Conservation (phyloP, 1,140 invertebrate genomes). For the Daktulosphaira vitifoliae region DNA sequence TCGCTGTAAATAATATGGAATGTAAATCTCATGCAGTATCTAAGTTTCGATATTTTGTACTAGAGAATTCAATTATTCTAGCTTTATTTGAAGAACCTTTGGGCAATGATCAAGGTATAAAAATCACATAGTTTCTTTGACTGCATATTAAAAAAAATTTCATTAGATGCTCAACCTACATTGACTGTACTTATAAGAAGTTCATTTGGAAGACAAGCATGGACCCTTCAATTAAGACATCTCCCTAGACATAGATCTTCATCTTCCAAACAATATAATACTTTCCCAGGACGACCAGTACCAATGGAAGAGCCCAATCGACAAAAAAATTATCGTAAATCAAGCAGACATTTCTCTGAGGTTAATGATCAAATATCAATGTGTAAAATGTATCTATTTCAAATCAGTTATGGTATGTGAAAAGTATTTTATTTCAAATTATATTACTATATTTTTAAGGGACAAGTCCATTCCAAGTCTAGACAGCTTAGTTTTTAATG, state of each 20-base stretch:
- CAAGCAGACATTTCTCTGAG: conserved; percentile 73
- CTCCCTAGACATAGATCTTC: conserved; percentile 69
- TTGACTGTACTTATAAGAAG: conserved; percentile 73
- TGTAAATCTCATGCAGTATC: conserved; percentile 46
- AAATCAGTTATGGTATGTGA: no score
- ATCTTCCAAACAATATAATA: conserved; percentile 49
- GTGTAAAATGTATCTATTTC: conserved; percentile 66
- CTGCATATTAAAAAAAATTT: background rate
- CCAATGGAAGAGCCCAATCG: conserved; percentile 60
- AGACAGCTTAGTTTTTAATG: conserved; percentile 58
- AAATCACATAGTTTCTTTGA: conserved; percentile 1
- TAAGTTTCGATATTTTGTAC: conserved; percentile 81
- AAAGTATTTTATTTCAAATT: no score
- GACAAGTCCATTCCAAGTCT: conserved; percentile 73
- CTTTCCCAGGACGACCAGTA: conserved; percentile 67
- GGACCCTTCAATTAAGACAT: conserved; percentile 82
- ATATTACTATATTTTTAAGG: conserved; percentile 44
- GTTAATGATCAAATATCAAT: conserved; percentile 67
- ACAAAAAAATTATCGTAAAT: conserved; percentile 46
- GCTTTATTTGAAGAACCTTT: conserved; percentile 85
- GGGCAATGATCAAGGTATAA: conserved; percentile 60
- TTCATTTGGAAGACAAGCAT: conserved; percentile 86
- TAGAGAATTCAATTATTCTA: conserved; percentile 80
- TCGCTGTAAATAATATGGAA: conserved; percentile 37
- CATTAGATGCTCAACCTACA: conserved; percentile 50